Evolutionary conservation across 2,888 invertebrate species (phyloP), one percentile per base, ranked within the genome.

Genomic region (Augiades crinisus): DNA sequence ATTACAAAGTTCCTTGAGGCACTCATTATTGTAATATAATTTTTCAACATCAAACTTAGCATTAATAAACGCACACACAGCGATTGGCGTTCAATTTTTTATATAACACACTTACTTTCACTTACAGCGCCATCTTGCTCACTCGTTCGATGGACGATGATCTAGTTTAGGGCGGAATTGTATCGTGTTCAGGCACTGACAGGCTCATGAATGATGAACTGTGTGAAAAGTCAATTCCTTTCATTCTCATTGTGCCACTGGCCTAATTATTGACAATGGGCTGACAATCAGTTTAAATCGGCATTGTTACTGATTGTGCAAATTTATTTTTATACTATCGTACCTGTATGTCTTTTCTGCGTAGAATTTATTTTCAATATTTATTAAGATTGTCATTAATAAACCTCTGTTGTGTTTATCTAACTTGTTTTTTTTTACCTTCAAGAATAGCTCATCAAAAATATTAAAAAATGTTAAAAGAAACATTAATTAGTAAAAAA

Each of bases 81-180:
- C 37, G 46, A 53, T 56, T 36, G 33, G 38, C 34, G 46, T 40
- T 53, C 50, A 57, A 54, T 49, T 54, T 53, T 37, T 55, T 57
- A 57, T 45, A 30, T 57, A 57, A 57, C 53, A 44, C 47, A 38
- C 14, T 53, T 22, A 54, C 58, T 58, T 58, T 58, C 58, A 53
- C 56, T 46, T 24, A 22, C 31, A 27, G 45, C 53, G 30, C 17
- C 37, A 43, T 43, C 40, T 34, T 30, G 19, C 24, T 10, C 21
- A n/a, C 21, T 24, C 40, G 46, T 24, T 27, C 6, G 19, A 12
- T 53, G 55, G 17, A 17, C 6, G 19, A 12, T 53, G 55, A 21
- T 47, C 57, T 55, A 55, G 50, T 55, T 55, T 47, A 55, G 53
- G 57, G 55, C 36, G 21, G 12, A 10, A 10, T 30, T 30, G 30